These are phyloP conservation scores for Ceratosolen solmsi DNA, from an alignment of 1,140 invertebrate species.

Conservation along the genomic window DNA sequence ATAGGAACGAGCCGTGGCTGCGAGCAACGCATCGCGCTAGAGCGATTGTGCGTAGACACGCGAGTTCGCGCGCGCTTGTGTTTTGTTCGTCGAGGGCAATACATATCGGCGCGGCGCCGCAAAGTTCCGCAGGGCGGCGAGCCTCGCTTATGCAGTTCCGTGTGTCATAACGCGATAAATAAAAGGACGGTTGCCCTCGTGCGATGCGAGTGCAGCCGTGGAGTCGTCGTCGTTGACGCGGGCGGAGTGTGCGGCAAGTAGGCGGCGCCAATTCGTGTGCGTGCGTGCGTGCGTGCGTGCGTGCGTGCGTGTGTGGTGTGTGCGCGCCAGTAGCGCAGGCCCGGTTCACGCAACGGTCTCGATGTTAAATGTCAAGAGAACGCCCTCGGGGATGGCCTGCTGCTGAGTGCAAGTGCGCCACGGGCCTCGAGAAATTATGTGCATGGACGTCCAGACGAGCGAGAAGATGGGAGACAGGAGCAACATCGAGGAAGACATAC, in stretches of 20 bases:
- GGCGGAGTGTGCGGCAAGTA: neutral
- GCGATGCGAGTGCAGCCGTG: neutral
- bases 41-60: neutral
- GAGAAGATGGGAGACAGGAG: constrained; percentile 69
- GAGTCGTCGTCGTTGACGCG: neutral
- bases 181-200: neutral
- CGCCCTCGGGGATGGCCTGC: constrained; percentile 46
- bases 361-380: constrained; percentile 64
- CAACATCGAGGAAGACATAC: constrained; percentile 68
- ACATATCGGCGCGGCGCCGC: no score
- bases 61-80: constrained; percentile 10
- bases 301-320: neutral
- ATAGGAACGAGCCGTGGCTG: no score
- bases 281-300: neutral
- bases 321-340: neutral
- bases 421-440: constrained; percentile 68
- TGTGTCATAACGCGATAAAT: neutral
- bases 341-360: neutral
- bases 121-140: neutral
- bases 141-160: neutral
- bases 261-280: neutral
- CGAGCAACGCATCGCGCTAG: no score
- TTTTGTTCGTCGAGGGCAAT: constrained; percentile 22
- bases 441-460: constrained; percentile 70
- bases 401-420: constrained; percentile 53